Base-by-base conservation (phyloP, 2,113 vertebrate species). In the Hippocampus abdominalis region DNA sequence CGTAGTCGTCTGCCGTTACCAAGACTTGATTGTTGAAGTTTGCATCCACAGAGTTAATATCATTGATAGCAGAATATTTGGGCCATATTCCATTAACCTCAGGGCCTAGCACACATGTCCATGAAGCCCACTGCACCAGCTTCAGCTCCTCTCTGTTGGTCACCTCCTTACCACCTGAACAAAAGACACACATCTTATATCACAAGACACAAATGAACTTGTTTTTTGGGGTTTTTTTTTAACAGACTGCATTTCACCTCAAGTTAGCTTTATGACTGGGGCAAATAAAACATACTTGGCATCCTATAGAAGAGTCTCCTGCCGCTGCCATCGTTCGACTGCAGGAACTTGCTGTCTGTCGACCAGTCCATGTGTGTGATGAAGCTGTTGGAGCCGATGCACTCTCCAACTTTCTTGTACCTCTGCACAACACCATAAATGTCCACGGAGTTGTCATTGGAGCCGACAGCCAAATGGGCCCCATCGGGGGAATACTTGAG, bases 311-410 rank as follows among this genome's bases (percentile, higher is more conserved):
- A 96, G 64, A 95, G 93, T 64, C 97, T 94, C 86, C 91, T 94
- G 59, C 95, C 93, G 29, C 90, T 94, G 78, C 96, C 96, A 57
- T 99, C 95, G 69, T 99, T 98, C 63, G 95, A 97, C 89, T 99
- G 97, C 76, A 99, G 90, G 74, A 93, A 94, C 92, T 95, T 98
- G 87, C 95, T 96, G 86, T 99, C 97, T 0, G 93, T 93, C 72
- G 97, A 98, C 97, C 97, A 99, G 85, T 99, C 97, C 94, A 99
- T 93, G 82, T 99, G 97, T 5, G 96, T 98, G 82, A 99, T 98
- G 91, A 98, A 97, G 86, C 95, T 96, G 78, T 82, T 89, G 60
- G 95, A 97, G 74, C 94, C 96, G 59, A 92, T 72, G 87, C 96
- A 99, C 84, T 98, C 97, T 1, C 97, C 96, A 79, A 95, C 93